Evolutionary conservation across 2,797 vertebrate genomes (phyloP), one percentile per base, ranked within the genome.

Genomic region (Epinephelus awoara): DNA sequence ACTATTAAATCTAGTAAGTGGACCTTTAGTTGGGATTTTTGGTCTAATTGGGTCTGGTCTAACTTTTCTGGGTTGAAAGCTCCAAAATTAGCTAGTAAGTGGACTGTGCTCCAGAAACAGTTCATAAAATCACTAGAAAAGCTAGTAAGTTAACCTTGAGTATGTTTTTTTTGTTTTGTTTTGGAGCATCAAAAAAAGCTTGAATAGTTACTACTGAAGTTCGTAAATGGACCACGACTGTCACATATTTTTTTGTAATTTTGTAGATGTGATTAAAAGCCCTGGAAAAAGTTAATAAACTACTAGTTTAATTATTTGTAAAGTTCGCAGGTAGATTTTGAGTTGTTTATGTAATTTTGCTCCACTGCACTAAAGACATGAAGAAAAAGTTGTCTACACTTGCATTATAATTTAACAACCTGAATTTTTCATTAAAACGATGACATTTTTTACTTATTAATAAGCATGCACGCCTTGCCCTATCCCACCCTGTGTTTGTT

Each of bases 371-470:
- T 18, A 29, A 52, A 40, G 56, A 50, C 47, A 44, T 10, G 0
- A 25, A 42, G 12, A 54, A 50, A 68, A 27, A 6, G 27, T 17
- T 54, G 18, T 70, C 49, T 29, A n/a, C 18, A 3, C 52, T 42
- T n/a, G 10, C 23, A 18, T 76, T 56, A 6, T 42, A 14, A 72
- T 86, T 89, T 78, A 80, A 62, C 67, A 72, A 79, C 58, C 75
- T 74, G 6, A 8, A n/a, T 64, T 61, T 77, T 63, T 58, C 40
- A 46, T 59, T 38, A 67, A 77, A 72, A 68, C 69, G 23, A 14
- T 42, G 19, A 75, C 23, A 61, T 75, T 83, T 61, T 12, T 87
- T 75, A 85, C 83, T 82, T 77, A 61, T 77, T 62, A 72, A 77
- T 82, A 83, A 87, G 79, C 70, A 74, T 49, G 40, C 74, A 50